Base-by-base conservation (phyloP, 2,888 invertebrate genomes). In the Cephus spinipes region DNA sequence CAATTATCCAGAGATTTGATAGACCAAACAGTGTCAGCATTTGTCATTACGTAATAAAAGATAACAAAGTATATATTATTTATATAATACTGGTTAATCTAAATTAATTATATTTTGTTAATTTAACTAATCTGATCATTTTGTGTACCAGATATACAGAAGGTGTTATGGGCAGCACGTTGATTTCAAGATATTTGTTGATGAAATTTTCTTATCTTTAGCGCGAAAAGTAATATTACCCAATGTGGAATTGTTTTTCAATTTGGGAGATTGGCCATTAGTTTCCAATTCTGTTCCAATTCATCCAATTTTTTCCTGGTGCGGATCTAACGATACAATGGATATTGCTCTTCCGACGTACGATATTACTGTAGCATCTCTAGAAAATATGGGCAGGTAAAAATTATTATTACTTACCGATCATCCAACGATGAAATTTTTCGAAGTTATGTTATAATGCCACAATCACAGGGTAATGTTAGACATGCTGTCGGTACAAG, bases 261-360 rank as follows among this genome's bases (percentile, higher is more conserved):
- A 99, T 92, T 93, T 99, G 23, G 99, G 99, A 30, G 99, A 99
- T 92, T 99, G 98, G 98, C 99, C 99, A 0, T 92, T 99, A 34
- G 94, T 95, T 2, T 89, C 90, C 31, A 90, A 93, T 79, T 93
- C 93, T 0, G 90, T 93, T 23, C 93, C 93, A 15, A 93, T 95
- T 73, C 87, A 87, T 81, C 98, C 99, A 2, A 94, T 99, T 81
- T 96, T 99, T 90, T 98, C 98, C 30, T 99, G 99, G 99, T 99
- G 99, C 92, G 98, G 98, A 1, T 98, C 97, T 81, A 93, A 94
- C 79, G 95, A 96, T 79, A 95, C 96, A 9, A 93, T 94, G 85
- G 99, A 99, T 91, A 98, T 99, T 89, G 94, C 98, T 36, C 93
- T 99, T 93, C 99, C 99, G 11, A 98, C 98, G 1, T 99, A 99